phyloP scores from a whole-genome alignment of 2,888 invertebrate genomes.

The Alloscopus bannaensis region DNA sequence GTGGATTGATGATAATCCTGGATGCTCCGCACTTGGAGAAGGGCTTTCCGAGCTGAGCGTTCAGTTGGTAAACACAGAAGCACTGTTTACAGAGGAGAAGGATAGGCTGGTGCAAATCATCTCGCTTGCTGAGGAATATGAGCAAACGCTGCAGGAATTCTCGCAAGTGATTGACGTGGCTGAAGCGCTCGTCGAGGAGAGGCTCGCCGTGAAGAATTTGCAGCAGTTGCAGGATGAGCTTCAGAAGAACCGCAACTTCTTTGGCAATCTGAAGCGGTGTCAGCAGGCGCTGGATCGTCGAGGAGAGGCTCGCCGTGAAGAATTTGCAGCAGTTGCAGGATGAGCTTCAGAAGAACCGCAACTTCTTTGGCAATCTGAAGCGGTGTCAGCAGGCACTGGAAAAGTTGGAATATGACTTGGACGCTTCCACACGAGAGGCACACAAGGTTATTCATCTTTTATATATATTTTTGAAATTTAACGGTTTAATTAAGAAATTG shows the following conservation, averaged over 20 bases:
- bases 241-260: conserved; percentile 92
- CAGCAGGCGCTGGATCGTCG: conserved; percentile 89
- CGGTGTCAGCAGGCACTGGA: conserved; percentile 90
- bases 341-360: conserved; percentile 91
- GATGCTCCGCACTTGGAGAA: conserved; percentile 52
- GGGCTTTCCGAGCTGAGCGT: conserved; percentile 79
- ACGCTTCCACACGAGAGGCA: conserved; percentile 85
- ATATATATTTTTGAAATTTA: conserved; percentile 66
- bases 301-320: conserved; percentile 85
- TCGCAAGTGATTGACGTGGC: conserved; percentile 90
- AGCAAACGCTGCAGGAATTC: conserved; percentile 90
- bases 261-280: conserved; percentile 91
- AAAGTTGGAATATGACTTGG: conserved; percentile 89
- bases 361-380: conserved; percentile 91
- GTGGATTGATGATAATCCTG: conserved; percentile 67
- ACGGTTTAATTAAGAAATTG: background rate
- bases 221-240: conserved; percentile 92
- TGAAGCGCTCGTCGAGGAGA: conserved; percentile 84
- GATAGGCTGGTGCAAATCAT: conserved; percentile 86
- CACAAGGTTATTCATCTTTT: conserved; percentile 77
- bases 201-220: conserved; percentile 84
- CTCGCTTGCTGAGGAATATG: conserved; percentile 89
- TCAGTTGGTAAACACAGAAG: conserved; percentile 78
- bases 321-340: conserved; percentile 88
- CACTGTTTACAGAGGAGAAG: conserved; percentile 83